Evolutionary conservation across 2,888 invertebrate species (phyloP).

Genomic region (Nemotelus nigrinus): DNA sequence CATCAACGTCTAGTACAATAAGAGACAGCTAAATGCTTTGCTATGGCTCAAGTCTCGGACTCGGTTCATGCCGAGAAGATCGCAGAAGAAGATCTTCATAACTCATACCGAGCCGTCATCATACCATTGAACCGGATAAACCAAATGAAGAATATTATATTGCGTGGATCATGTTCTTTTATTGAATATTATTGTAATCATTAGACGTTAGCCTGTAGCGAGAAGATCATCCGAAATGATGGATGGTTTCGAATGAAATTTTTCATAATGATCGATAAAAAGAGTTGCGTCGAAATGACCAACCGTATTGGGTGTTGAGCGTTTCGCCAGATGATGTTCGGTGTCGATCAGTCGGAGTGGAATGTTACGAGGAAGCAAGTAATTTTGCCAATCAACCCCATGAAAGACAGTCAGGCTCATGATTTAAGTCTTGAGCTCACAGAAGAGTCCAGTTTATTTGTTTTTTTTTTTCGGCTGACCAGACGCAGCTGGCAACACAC

Average conservation of each 20-base stretch:
- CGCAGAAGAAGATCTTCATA: not conserved
- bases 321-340: not conserved
- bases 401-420: too few species aligned
- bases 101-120: conserved; percentile 22
- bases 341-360: not conserved
- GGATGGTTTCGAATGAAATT: not conserved
- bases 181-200: conserved; percentile 28
- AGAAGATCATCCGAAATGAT: conserved; percentile 24
- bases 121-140: conserved; percentile 27
- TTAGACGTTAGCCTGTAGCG: conserved; percentile 34
- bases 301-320: not conserved
- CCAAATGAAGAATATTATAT: not conserved
- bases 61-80: not conserved
- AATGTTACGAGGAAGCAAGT: not conserved
- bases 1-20: not conserved
- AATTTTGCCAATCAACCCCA: too few species aligned
- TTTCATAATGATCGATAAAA: conserved; percentile 7
- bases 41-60: not conserved
- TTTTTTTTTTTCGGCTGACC: too few species aligned
- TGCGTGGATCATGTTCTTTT: conserved; percentile 25
- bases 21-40: conserved; percentile 11
- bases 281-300: not conserved
- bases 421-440: too few species aligned
- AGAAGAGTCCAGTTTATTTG: too few species aligned
- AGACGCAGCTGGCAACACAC: not conserved